These are phyloP conservation scores for Scophthalmus maximus DNA, from an alignment of 2,113 vertebrate genomes.

Conservation along the genomic window DNA sequence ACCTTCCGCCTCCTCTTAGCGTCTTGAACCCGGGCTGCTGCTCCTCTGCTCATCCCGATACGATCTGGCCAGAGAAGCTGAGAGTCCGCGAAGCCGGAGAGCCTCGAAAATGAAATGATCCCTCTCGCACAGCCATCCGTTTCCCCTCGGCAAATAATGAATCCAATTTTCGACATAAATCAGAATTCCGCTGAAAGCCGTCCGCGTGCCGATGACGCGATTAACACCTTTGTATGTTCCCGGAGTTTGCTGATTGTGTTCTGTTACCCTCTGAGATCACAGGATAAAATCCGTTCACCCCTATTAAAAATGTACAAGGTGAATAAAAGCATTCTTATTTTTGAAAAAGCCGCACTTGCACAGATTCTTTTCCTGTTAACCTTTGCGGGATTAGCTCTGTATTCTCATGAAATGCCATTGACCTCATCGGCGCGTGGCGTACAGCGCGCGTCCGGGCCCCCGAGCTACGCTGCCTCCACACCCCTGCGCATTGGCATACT, in stretches of 20 bases:
- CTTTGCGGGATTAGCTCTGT: conserved; percentile 37
- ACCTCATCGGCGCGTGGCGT: not conserved
- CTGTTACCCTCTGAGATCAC: conserved; percentile 47
- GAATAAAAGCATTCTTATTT: conserved; percentile 37
- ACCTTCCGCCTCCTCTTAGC: conserved; percentile 42
- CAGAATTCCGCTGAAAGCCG: conserved; percentile 41
- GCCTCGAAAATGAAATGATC: conserved; percentile 40
- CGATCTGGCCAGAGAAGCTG: conserved; percentile 57
- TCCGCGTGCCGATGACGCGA: conserved; percentile 53
- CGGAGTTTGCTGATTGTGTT: conserved; percentile 57
- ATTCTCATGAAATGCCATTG: conserved; percentile 4
- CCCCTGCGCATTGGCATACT: conserved; percentile 31
- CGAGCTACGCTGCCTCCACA: conserved; percentile 10
- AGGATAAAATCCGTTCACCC: conserved; percentile 61
- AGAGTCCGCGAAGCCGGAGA: conserved; percentile 24
- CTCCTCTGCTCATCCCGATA: conserved; percentile 60
- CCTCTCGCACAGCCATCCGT: not conserved
- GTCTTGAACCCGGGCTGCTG: conserved; percentile 37
- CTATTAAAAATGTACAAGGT: conserved; percentile 60
- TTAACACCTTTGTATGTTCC: conserved; percentile 57
- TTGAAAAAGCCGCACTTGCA: conserved; percentile 26
- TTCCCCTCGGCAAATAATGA: conserved; percentile 65
- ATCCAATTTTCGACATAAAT: conserved; percentile 77
- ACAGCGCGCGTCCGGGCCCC: too few species aligned
- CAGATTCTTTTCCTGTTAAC: conserved; percentile 71